Percentiles rank a stretch among this genome's conserved stretches.
Evolutionary conservation across 2,113 vertebrate species (phyloP).

Genomic region (Paraplagusia blochii): DNA sequence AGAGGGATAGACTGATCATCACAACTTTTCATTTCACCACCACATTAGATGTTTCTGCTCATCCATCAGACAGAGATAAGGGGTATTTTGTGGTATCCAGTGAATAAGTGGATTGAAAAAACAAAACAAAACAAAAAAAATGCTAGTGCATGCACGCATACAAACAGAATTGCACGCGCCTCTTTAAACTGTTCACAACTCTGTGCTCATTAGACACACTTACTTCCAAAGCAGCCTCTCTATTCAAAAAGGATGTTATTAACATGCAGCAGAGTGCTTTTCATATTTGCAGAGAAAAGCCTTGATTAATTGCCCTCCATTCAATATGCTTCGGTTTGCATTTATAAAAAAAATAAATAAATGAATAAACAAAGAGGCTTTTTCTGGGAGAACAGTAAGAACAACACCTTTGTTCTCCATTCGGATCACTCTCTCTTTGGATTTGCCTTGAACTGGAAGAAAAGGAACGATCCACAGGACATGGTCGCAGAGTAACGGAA

Average conservation of each 20-base stretch:
- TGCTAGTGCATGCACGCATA: slow-evolving; percentile 18
- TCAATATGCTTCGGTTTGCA: neutral
- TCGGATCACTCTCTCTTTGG: slow-evolving; percentile 1
- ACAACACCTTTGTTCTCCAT: slow-evolving; percentile 8
- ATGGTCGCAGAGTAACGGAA: neutral
- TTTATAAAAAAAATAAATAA: neutral
- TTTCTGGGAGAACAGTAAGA: neutral
- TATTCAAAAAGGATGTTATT: slow-evolving; percentile 32
- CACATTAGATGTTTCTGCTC: slow-evolving; percentile 13
- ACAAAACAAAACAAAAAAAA: too few species aligned
- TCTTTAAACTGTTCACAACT: slow-evolving; percentile 31
- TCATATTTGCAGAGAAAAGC: neutral
- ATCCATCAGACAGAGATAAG: slow-evolving; percentile 37
- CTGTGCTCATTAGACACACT: slow-evolving; percentile 43
- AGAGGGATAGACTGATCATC: too few species aligned
- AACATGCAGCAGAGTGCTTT: slow-evolving; percentile 13
- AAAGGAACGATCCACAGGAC: slow-evolving; percentile 8
- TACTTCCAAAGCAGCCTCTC: slow-evolving; percentile 39
- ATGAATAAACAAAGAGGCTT: too few species aligned
- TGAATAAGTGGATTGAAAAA: neutral
- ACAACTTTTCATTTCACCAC: slow-evolving; percentile 12
- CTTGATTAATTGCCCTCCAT: neutral
- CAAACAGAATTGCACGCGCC: slow-evolving; percentile 27
- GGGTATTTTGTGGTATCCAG: slow-evolving; percentile 10
- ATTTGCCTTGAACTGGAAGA: slow-evolving; percentile 17